Base-by-base conservation (phyloP, 2,888 invertebrate species). In the Andrena bucephala region DNA sequence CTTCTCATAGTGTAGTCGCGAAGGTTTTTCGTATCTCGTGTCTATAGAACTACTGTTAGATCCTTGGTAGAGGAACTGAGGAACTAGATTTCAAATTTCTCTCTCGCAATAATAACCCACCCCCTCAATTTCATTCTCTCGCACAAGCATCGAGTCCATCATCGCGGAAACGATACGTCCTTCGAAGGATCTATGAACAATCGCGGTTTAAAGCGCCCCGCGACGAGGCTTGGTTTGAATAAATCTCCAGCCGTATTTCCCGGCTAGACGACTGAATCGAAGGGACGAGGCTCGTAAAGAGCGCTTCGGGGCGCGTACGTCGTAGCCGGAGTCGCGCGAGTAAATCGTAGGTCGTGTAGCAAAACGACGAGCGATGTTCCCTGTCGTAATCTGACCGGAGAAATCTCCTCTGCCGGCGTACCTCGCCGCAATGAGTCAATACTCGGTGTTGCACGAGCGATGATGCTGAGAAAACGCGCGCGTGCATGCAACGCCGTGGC, bases 361-460 rank as follows among this genome's bases (percentile, higher is more conserved):
- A 54, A 76, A 81, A 83, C 63, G 82, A 81, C 60, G 68, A 63
- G 54, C 69, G 75, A 54, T 71, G 80, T 77, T 81, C 77, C 42
- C 66, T 75, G 71, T 77, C 68, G 80, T 73, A 85, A 83, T 87
- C 84, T 70, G 69, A 71, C 59, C 33, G 50, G 76, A 75, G 83
- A 87, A 77, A 85, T 85, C 81, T 86, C 33, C 52, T 27, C 33
- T 74, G 54, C 59, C 60, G 59, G 62, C 68, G 67, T 81, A 74
- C 81, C 70, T 60, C 77, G 81, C 57, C 54, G 75, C 70, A 78
- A 71, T 76, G 85, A 85, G 83, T 83, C 85, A 85, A 83, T 87
- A 85, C 65, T 66, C 67, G 62, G 60, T 57, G 79, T 63, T 48
- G 52, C 81, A 48, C 74, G 81, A 68, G 52, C 70, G 68, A 77